A percentile compares a stretch with the other conserved stretches of the same genome.
phyloP scores from a whole-genome alignment of 2,797 vertebrate genomes.

The Sebastes wilsoni region DNA sequence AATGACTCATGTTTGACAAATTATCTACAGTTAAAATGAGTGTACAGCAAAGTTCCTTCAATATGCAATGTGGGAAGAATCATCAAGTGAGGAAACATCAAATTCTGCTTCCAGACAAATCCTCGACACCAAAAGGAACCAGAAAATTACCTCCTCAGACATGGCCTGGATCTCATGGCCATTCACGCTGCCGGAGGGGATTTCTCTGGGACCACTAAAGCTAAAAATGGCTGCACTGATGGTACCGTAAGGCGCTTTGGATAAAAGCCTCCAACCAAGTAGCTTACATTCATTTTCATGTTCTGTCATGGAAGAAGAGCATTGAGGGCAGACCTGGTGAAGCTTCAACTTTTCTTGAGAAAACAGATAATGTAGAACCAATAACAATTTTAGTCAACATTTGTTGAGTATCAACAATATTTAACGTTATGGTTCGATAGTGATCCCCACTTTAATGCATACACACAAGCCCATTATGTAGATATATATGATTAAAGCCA shows the following conservation, averaged over 20 bases:
- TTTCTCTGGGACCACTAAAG: constrained; percentile 14
- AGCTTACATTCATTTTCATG: constrained; percentile 28
- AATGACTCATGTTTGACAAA: constrained; percentile 10
- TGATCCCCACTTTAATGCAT: not conserved
- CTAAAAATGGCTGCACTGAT: constrained; percentile 15
- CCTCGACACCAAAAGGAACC: constrained; percentile 7
- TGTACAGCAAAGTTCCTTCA: not conserved
- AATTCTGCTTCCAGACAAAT: constrained; percentile 22
- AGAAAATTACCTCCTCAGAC: constrained; percentile 41
- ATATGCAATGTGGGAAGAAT: not conserved
- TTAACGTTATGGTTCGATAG: not conserved
- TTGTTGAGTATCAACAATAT: not conserved
- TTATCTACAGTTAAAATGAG: constrained; percentile 10
- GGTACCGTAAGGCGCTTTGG: not conserved
- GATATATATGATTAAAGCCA: not conserved
- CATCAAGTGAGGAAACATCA: constrained; percentile 4
- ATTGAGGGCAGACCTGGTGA: not conserved
- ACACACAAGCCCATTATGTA: not conserved
- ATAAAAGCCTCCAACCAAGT: constrained; percentile 22
- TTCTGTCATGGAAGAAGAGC: constrained; percentile 9
- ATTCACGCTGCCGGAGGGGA: not conserved
- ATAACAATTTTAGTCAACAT: not conserved
- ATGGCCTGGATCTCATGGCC: not conserved
- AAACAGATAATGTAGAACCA: not conserved
- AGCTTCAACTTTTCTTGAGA: not conserved